Evolutionary conservation across 2,797 vertebrate species (phyloP), one percentile per base, ranked within the genome.

Genomic region (Pteronotus mesoamericanus): DNA sequence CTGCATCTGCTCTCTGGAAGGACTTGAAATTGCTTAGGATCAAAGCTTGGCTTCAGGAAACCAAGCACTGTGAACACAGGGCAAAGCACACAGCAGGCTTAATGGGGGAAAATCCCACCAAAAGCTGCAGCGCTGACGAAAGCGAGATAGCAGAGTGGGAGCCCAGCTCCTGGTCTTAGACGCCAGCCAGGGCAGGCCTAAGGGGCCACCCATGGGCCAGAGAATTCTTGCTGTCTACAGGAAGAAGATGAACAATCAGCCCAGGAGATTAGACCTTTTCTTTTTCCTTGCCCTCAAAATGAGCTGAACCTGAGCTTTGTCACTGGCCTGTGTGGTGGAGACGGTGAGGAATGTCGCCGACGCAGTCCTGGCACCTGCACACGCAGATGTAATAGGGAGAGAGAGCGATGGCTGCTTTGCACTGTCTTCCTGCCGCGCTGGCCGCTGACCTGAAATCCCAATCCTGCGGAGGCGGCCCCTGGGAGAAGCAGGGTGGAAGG

Each of bases 341-440:
- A 12, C 1, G 57, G 71, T 68, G 71, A 46, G 34, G 34, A 32
- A 2, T 4, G 24, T 26, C 9, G 6, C 48, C n/a, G 11, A 57
- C 71, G 29, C 9, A 2, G n/a, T 15, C 72, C 71, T 34, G 22
- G 66, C 6, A 18, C 15, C 21, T 6, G 22, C 24, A 34, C 26
- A 5, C 6, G 44, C 10, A 64, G 2, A 6, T 1, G 8, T 0
- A 44, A 4, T 2, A 48, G 21, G 84, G 10, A n/a, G 16, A 48
- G 14, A 29, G 32, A 2, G 3, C 3, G 9, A 44, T 48, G 19
- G 5, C 10, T 79, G 85, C 26, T 48, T 74, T 68, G 2, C 8
- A 18, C 9, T 1, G 2, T 10, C 44, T 51, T 51, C 9, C 1
- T 16, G 64, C 9, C 22, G 24, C 1, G 2, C 15, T 32, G 26